phyloP scores from a whole-genome alignment of 2,888 invertebrate genomes.

The Tuberolachnus salignus region DNA sequence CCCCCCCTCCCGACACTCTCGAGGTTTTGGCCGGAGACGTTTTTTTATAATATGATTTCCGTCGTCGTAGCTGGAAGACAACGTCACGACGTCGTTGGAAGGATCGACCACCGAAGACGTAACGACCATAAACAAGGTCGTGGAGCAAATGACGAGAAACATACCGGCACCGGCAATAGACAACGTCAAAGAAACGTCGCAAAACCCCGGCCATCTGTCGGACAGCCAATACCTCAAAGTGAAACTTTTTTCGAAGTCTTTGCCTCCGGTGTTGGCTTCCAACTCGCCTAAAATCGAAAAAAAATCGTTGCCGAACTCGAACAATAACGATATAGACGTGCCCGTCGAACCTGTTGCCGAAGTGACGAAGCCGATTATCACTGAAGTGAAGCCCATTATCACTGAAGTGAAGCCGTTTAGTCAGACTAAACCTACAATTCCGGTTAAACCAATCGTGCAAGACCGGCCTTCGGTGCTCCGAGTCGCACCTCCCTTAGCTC shows the following conservation, averaged over 20 bases:
- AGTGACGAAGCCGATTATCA: too few species aligned
- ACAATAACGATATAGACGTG: not conserved
- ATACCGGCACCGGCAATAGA: constrained; percentile 62
- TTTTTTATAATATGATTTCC: too few species aligned
- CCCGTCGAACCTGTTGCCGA: too few species aligned
- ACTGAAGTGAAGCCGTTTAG: too few species aligned
- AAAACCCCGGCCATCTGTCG: constrained; percentile 60
- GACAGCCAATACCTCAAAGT: constrained; percentile 62
- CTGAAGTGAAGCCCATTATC: too few species aligned
- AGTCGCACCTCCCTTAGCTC: constrained; percentile 58
- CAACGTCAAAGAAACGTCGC: constrained; percentile 59
- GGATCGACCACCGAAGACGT: constrained; percentile 73
- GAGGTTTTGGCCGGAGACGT: too few species aligned
- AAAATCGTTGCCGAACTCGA: constrained; percentile 20
- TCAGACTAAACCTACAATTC: too few species aligned
- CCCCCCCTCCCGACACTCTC: too few species aligned
- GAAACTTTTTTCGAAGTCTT: constrained; percentile 61
- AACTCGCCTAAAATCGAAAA: constrained; percentile 61
- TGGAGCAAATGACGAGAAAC: constrained; percentile 71
- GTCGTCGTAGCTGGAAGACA: constrained; percentile 59
- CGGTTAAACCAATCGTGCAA: constrained; percentile 34
- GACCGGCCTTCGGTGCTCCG: constrained; percentile 58
- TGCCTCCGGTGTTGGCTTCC: constrained; percentile 62
- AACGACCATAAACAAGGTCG: constrained; percentile 72
- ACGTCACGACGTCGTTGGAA: constrained; percentile 60